Conservation (phyloP, 1,140 invertebrate genomes). For the Diorhabda carinulata region DNA sequence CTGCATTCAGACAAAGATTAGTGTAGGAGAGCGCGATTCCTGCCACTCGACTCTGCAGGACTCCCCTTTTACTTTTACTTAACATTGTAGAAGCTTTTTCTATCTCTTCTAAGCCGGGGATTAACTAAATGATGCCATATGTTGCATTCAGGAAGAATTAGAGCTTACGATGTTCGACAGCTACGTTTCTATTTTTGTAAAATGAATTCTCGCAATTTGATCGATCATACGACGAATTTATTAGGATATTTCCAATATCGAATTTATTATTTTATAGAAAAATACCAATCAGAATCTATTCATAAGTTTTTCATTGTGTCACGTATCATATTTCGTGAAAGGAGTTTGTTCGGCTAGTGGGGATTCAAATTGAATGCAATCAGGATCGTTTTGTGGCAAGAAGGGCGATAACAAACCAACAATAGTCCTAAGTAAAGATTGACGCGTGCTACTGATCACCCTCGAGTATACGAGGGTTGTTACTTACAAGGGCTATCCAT, state of each 20-base stretch:
- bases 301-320: too few species aligned
- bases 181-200: too few species aligned
- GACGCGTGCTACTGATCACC: constrained; percentile 20
- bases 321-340: too few species aligned
- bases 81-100: constrained; percentile 12
- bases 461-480: too few species aligned
- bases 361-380: constrained; percentile 23
- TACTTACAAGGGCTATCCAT: too few species aligned
- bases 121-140: constrained; percentile 20
- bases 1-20: constrained; percentile 41
- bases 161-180: neutral
- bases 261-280: too few species aligned
- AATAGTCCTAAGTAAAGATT: constrained; percentile 16
- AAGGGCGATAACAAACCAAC: constrained; percentile 25
- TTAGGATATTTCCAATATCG: too few species aligned
- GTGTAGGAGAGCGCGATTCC: constrained; percentile 38
- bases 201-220: too few species aligned
- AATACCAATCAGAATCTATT: too few species aligned
- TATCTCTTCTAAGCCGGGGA: constrained; percentile 15
- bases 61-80: constrained; percentile 16
- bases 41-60: constrained; percentile 36
- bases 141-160: constrained; percentile 11
- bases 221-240: too few species aligned
- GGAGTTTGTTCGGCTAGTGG: neutral
- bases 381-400: constrained; percentile 25